phyloP scores from a whole-genome alignment of 2,113 vertebrate species.

The Cettia cetti region DNA sequence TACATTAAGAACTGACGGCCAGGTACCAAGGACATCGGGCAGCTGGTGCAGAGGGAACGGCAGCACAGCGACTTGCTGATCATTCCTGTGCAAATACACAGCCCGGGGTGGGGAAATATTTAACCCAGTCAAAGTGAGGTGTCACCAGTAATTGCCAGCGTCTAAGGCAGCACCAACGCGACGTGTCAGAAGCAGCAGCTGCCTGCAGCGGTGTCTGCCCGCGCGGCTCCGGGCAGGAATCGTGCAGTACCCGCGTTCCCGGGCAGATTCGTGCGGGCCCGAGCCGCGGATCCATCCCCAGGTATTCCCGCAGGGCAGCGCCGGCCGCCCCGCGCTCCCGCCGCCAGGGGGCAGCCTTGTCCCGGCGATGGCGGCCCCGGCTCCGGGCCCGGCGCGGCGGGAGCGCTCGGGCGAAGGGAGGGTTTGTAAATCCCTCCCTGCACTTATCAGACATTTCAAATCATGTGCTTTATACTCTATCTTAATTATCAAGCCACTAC shows the following conservation, averaged over 20 bases:
- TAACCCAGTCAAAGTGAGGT: conserved; percentile 35
- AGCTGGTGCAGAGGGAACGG: not conserved
- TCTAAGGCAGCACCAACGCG: not conserved
- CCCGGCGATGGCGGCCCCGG: not conserved
- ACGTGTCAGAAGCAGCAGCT: not conserved
- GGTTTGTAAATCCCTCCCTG: not conserved
- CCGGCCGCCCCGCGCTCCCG: not conserved
- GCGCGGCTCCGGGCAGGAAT: not conserved
- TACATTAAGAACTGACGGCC: conserved; percentile 14
- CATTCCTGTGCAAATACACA: conserved; percentile 45
- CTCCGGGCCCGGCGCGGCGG: too few relatives aligned
- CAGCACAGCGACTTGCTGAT: conserved; percentile 25
- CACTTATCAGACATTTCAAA: fast-evolving
- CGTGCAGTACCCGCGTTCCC: not conserved
- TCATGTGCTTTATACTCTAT: not conserved
- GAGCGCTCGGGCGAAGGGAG: not conserved
- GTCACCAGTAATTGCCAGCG: not conserved
- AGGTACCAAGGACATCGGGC: conserved; percentile 37
- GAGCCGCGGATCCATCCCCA: not conserved
- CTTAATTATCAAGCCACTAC: not conserved
- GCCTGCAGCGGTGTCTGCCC: not conserved
- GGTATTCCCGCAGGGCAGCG: not conserved
- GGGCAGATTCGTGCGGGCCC: not conserved
- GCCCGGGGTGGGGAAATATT: not conserved
- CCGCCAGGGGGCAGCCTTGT: conserved; percentile 18